Conservation (phyloP, 1,140 invertebrate genomes). For the Oscheius sp. region DNA sequence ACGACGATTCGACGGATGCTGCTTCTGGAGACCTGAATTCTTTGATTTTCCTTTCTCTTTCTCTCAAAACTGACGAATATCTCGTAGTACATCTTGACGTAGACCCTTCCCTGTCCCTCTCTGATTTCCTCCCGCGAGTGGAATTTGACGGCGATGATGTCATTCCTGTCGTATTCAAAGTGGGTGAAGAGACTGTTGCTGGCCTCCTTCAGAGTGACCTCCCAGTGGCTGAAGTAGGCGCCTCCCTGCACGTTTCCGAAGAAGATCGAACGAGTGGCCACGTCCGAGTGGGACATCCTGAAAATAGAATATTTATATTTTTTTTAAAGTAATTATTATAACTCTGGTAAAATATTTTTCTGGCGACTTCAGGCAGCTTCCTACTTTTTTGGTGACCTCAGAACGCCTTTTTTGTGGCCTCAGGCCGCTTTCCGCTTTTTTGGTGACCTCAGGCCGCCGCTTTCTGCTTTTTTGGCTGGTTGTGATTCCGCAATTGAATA, state of each 20-base stretch:
- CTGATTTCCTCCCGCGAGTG: not conserved
- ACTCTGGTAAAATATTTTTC: too few species aligned
- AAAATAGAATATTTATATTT: not conserved
- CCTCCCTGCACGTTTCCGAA: conserved; percentile 26
- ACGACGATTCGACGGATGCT: conserved; percentile 17
- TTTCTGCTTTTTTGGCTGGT: too few species aligned
- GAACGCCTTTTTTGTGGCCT: too few species aligned
- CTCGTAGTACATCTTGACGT: too few species aligned
- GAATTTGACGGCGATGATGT: conserved; percentile 12
- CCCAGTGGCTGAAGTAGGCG: conserved; percentile 19
- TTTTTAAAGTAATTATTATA: not conserved
- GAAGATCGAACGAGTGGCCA: not conserved
- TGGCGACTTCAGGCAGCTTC: too few species aligned
- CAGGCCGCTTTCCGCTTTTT: too few species aligned
- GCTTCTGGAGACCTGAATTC: not conserved
- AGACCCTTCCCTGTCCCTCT: too few species aligned
- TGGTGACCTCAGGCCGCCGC: too few species aligned
- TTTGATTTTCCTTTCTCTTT: too few species aligned
- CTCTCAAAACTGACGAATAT: too few species aligned
- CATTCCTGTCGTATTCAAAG: conserved; percentile 15
- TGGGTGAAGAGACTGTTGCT: not conserved
- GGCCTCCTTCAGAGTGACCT: not conserved
- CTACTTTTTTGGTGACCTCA: too few species aligned
- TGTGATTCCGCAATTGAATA: too few species aligned
- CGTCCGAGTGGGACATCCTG: not conserved